Evolutionary conservation across 2,888 invertebrate species (phyloP).

Genomic region (Nomada goodeniana): DNA sequence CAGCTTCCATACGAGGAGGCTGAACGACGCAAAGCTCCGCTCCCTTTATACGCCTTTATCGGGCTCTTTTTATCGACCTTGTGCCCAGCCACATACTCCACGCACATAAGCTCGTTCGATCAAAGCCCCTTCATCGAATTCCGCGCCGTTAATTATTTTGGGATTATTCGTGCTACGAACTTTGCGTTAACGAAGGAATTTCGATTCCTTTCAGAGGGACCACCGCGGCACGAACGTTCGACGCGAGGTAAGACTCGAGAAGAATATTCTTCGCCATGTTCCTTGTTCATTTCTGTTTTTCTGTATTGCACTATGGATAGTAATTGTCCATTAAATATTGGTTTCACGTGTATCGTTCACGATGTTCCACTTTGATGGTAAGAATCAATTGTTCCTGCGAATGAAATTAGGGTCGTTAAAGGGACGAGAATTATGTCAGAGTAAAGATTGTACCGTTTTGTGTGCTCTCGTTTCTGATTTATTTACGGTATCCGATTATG

Average conservation of each 20-base stretch:
- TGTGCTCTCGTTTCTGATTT: too few species aligned
- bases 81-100: constrained; percentile 35
- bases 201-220: constrained; percentile 12
- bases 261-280: neutral
- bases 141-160: constrained; percentile 63
- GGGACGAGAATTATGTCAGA: too few species aligned
- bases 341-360: too few species aligned
- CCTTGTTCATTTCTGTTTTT: neutral
- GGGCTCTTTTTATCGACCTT: constrained; percentile 58
- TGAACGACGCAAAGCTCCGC: constrained; percentile 61
- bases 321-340: too few species aligned
- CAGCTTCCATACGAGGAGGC: constrained; percentile 63
- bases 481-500: too few species aligned
- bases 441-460: too few species aligned
- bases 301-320: too few species aligned
- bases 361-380: too few species aligned
- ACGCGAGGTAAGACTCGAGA: neutral
- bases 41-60: constrained; percentile 55
- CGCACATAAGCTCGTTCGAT: constrained; percentile 54
- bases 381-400: too few species aligned
- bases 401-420: too few species aligned
- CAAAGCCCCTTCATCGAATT: constrained; percentile 54
- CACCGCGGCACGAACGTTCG: neutral
- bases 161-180: constrained; percentile 48
- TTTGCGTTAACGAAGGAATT: constrained; percentile 26